Evolutionary conservation across 2,888 invertebrate species (phyloP), one percentile per base, ranked within the genome.

Genomic region (Theretra japonica): DNA sequence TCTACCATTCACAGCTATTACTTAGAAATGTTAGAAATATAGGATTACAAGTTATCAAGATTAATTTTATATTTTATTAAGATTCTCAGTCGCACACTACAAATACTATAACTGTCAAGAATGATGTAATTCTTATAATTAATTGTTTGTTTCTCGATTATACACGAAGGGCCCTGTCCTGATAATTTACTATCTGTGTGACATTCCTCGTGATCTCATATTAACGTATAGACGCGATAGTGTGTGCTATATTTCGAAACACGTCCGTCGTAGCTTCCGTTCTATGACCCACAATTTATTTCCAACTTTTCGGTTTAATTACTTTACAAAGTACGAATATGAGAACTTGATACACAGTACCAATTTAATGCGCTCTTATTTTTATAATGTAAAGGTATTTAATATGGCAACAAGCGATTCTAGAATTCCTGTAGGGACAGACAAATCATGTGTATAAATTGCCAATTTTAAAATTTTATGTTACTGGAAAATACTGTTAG

Each of bases 211-310:
- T 82, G 71, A 71, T 71, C 68, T 71, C 70, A 86, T 86, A 88
- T 25, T 65, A 48, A 65, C 65, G 48, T 41, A 86, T 89, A 87
- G 85, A 87, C 84, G 88, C 88, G 91, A 92, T 91, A 91, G 87
- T 88, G 90, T 87, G 91, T 87, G 87, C 88, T 82, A 87, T 88
- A 89, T 92, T 92, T 91, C 90, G 90, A 88, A 88, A 92, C 86
- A 83, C 89, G 87, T 90, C 89, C 90, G 91, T 88, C 86, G 86
- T 79, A 84, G 86, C 87, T 91, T 92, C 92, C 92, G 92, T 85
- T 83, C 81, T 82, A 83, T 88, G 88, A 88, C 90, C 89, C 84
- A 89, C 85, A 88, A 90, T 86, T 82, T 86, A 85, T 81, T 75
- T 82, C 78, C 76, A 83, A 84, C 81, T 81, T 86, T 84, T 85